These are phyloP conservation scores for Poecilia gillii DNA, from an alignment of 2,797 vertebrate species.

Conservation along the genomic window DNA sequence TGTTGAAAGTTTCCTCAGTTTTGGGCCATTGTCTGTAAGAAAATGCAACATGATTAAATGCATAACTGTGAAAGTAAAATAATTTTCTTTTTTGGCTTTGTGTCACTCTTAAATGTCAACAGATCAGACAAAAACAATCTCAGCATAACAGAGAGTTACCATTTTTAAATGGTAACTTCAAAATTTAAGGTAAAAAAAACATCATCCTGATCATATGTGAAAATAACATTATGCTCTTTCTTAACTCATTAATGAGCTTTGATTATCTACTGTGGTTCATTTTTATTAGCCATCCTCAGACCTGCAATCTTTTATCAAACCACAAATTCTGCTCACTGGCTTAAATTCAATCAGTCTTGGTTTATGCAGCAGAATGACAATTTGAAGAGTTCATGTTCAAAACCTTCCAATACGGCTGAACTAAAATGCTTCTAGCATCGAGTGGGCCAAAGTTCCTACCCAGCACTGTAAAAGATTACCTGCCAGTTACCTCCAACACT, in stretches of 20 bases:
- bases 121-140: neutral
- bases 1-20: slow-evolving; percentile 48
- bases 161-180: neutral
- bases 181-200: neutral
- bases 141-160: too few species aligned
- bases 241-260: neutral
- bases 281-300: neutral
- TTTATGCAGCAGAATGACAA: neutral
- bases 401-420: neutral
- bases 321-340: neutral
- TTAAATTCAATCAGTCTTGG: neutral
- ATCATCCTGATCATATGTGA: neutral
- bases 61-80: neutral
- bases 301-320: neutral
- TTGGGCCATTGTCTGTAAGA: slow-evolving; percentile 54
- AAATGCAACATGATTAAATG: slow-evolving; percentile 12
- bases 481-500: neutral
- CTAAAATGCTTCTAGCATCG: neutral
- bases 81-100: neutral
- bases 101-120: neutral
- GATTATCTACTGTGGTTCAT: neutral
- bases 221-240: neutral
- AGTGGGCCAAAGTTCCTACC: neutral
- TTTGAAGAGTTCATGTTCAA: neutral
- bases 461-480: neutral